These are phyloP conservation scores for Brienomyrus longianalis DNA, from an alignment of 2,113 vertebrate species.

Conservation along the genomic window DNA sequence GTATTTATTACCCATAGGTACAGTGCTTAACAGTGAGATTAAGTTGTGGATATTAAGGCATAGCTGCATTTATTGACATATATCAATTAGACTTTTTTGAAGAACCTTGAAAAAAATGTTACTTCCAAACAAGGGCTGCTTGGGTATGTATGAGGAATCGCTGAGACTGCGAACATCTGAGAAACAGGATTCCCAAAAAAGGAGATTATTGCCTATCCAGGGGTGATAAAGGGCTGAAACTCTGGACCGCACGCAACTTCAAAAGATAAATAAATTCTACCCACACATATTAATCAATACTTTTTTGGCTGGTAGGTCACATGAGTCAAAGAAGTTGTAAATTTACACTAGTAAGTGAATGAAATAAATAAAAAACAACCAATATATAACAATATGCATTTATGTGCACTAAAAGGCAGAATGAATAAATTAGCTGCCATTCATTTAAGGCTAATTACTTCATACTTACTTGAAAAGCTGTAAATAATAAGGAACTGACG, in stretches of 20 bases:
- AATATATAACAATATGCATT: background rate
- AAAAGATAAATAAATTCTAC: background rate
- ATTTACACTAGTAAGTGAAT: background rate
- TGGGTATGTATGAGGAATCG: background rate
- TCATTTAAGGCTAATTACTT: background rate
- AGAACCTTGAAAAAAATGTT: background rate
- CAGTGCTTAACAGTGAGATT: background rate
- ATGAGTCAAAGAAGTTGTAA: background rate
- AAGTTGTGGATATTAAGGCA: background rate
- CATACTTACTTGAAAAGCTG: background rate
- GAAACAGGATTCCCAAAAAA: background rate
- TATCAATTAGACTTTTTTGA: background rate
- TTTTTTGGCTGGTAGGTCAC: background rate
- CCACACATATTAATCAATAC: background rate
- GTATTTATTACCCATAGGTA: background rate
- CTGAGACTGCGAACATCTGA: background rate
- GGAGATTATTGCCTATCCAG: background rate
- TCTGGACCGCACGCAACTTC: background rate
- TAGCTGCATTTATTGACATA: background rate
- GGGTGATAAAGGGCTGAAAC: background rate
- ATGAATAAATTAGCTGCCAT: background rate
- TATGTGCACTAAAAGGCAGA: background rate
- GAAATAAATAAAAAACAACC: background rate
- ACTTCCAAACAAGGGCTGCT: background rate
- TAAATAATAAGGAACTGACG: background rate